These are phyloP conservation scores for Coptodon rendalli DNA, from an alignment of 2,113 vertebrate genomes.

Conservation along the genomic window DNA sequence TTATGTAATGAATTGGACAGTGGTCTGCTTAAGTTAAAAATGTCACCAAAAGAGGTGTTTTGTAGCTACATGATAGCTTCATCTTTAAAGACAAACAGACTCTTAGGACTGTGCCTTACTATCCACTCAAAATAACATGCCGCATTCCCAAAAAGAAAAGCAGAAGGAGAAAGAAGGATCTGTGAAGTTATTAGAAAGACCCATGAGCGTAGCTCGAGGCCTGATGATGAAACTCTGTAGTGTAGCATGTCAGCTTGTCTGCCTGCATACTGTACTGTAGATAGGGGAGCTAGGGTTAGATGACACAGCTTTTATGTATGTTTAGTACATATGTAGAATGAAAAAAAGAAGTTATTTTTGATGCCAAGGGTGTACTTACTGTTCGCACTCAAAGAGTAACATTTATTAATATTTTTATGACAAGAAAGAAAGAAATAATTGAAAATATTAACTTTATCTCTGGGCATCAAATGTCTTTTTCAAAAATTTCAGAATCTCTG, in stretches of 20 bases:
- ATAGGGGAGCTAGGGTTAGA: neutral
- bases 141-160: neutral
- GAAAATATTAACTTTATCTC: neutral
- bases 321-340: neutral
- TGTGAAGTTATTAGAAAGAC: neutral
- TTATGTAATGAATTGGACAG: neutral
- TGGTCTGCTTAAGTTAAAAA: neutral
- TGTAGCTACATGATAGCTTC: neutral
- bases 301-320: neutral
- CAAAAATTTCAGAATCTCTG: neutral
- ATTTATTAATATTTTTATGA: neutral
- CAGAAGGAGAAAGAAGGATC: neutral
- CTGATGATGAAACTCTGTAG: neutral
- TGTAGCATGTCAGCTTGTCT: neutral
- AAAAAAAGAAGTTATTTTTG: neutral
- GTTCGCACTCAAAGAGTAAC: neutral
- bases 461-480: neutral
- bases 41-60: neutral
- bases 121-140: neutral
- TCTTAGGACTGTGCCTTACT: slow-evolving; percentile 38
- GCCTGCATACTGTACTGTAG: neutral
- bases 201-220: neutral
- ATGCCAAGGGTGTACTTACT: neutral
- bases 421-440: neutral
- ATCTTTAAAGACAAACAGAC: slow-evolving; percentile 50